These are phyloP conservation scores for Anguilla rostrata DNA, from an alignment of 2,113 vertebrate genomes.

Conservation along the genomic window DNA sequence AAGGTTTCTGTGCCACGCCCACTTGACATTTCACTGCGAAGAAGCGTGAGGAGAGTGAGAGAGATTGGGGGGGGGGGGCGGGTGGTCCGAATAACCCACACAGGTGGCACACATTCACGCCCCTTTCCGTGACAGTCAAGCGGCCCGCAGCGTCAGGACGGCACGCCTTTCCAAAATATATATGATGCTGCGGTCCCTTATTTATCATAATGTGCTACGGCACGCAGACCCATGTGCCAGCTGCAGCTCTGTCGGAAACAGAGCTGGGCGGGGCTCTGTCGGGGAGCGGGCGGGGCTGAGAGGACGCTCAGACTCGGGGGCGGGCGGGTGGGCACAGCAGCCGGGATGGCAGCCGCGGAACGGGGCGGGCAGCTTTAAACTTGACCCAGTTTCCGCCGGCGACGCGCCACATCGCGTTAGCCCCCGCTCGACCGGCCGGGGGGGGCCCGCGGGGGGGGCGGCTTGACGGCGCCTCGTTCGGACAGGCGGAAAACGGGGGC, in stretches of 20 bases:
- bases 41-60: neutral
- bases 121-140: neutral
- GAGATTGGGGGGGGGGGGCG: neutral
- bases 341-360: conserved; percentile 42
- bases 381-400: conserved; percentile 82
- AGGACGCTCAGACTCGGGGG: conserved; percentile 16
- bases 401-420: conserved; percentile 82
- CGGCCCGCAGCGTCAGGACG: no score
- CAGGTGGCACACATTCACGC: neutral
- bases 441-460: conserved; percentile 67
- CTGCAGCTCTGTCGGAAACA: conserved; percentile 49
- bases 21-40: neutral
- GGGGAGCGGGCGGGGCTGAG: conserved; percentile 13
- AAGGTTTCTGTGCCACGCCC: neutral
- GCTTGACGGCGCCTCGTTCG: conserved; percentile 67
- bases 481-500: conserved; percentile 78
- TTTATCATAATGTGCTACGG: conserved; percentile 47
- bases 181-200: conserved; percentile 61
- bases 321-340: conserved; percentile 32
- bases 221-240: conserved; percentile 68
- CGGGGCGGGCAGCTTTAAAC: conserved; percentile 66
- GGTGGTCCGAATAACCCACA: neutral
- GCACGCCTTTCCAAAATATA: conserved; percentile 16
- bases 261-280: conserved; percentile 30
- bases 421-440: conserved; percentile 63